Base-by-base conservation (phyloP, 2,113 vertebrate species). In the Zapus hudsonius region DNA sequence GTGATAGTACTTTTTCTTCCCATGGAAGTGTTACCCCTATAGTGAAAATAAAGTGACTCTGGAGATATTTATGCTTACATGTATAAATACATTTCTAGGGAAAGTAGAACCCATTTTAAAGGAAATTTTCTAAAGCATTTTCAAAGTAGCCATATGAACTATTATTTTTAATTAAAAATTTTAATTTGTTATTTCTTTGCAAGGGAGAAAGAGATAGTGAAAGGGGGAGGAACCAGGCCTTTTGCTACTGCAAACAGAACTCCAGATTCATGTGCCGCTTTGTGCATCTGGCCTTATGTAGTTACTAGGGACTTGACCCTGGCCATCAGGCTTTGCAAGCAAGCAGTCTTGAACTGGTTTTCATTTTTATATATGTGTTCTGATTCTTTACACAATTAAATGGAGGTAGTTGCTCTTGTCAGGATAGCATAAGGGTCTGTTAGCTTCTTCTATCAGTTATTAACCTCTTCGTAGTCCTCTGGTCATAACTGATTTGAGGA, bases 401-500 rank as follows among this genome's bases (percentile, higher is more conserved):
- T 84, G 6, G 40, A n/a, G 9, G 61, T 55, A 59, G 57, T 27
- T 57, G 47, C 69, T 93, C 57, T 79, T 88, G 75, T 36, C n/a
- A 73, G 44, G 31, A 6, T 44, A 78, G 7, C 66, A 15, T 55
- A n/a, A 66, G 55, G 59, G 29, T 87, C 44, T 78, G 29, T 44
- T 36, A 63, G 27, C 16, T 75, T 96, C 72, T 92, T 76, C 63
- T 33, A 70, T 31, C 10, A 3, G 29, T 75, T 40, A 63, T 63
- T 61, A 73, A 89, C 64, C 38, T 38, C 73, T 13, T 73, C 78
- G 36, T 63, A 47, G 80, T 84, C 72, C 52, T 15, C 55, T 40
- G 63, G 47, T 70, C 92, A 67, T 66, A 64, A 44, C 29, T 55
- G 55, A 87, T 94, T 29, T 91, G 81, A 16, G 67, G 84, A 76